Conservation (phyloP, 2,113 vertebrate genomes). For the Cephalopterus ornatus region DNA sequence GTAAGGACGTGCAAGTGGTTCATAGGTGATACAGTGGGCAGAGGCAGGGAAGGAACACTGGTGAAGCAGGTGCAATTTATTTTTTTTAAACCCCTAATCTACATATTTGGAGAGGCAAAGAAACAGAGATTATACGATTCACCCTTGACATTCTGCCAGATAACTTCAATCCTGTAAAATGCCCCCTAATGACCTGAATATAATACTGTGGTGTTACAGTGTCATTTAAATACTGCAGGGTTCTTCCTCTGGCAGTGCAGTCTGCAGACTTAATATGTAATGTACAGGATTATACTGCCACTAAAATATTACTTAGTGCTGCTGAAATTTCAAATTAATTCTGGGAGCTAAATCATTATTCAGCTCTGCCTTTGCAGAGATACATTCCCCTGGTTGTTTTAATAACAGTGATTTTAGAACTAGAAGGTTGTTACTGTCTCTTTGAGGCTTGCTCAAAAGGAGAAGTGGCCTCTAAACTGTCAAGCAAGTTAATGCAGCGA, state of each 20-base stretch:
- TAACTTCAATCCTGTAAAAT: conserved; percentile 49
- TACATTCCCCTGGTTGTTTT: not conserved
- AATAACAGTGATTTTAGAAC: conserved; percentile 6
- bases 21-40: not conserved
- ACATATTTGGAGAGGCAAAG: conserved; percentile 46
- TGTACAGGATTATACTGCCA: conserved; percentile 27
- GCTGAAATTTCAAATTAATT: conserved; percentile 58
- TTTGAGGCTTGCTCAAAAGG: not conserved
- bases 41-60: not conserved
- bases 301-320: conserved; percentile 48
- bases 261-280: conserved; percentile 20
- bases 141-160: conserved; percentile 44
- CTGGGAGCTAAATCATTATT: conserved; percentile 35
- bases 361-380: conserved; percentile 13
- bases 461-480: conserved; percentile 9
- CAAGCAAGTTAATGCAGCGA: not conserved
- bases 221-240: conserved; percentile 45
- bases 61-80: not conserved
- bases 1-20: not conserved
- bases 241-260: not conserved
- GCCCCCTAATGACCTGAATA: conserved; percentile 53
- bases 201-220: conserved; percentile 39
- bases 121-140: conserved; percentile 23
- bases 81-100: conserved; percentile 40
- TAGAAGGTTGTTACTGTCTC: conserved; percentile 7